Evolutionary conservation across 2,888 invertebrate genomes (phyloP), one percentile per base, ranked within the genome.

Genomic region (Branchipolynoe longqiensis): DNA sequence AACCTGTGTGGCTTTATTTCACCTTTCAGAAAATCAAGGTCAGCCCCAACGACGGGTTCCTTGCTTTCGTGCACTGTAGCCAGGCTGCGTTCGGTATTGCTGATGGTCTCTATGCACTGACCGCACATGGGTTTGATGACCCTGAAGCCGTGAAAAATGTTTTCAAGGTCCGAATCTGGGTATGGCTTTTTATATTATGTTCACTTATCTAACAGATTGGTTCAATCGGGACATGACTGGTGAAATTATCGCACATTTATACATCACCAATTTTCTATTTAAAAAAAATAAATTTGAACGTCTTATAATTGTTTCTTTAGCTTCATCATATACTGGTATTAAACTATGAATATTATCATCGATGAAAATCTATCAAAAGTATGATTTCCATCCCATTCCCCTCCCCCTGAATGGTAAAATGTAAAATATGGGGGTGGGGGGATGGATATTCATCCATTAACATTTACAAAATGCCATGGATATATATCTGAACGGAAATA

Each of bases 61-160:
- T 78, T 8, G 14, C 18, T 6, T 78, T 48, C 48, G 54, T 33
- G 25, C 18, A 14, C 41, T 54, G 28, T 28, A 54, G 31, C 54
- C 1, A 31, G 3, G 41, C 78, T 28, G 22, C 78, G 28, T 48
- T 78, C 22, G 78, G 78, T 6, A 25, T 78, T 25, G 22, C n/a
- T 48, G 78, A 78, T 28, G 28, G 41, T 25, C n/a, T 78, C 6
- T 78, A 48, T 25, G 54, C 31, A 8, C 48, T 78, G 31, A 28
- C 78, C 0, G 48, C 78, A 6, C 78, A 78, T 18, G n/a, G 48
- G 6, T 78, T 78, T 28, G 78, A 78, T 4, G 78, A 78, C 78
- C n/a, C 3, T 1, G 78, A 78, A 31, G 78, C 78, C 1, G 78
- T 78, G 41, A 78, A 78, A 31, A 78, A 78, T 31, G 28, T 48